phyloP scores from a whole-genome alignment of 2,888 invertebrate genomes.

The Melieria omissa region DNA sequence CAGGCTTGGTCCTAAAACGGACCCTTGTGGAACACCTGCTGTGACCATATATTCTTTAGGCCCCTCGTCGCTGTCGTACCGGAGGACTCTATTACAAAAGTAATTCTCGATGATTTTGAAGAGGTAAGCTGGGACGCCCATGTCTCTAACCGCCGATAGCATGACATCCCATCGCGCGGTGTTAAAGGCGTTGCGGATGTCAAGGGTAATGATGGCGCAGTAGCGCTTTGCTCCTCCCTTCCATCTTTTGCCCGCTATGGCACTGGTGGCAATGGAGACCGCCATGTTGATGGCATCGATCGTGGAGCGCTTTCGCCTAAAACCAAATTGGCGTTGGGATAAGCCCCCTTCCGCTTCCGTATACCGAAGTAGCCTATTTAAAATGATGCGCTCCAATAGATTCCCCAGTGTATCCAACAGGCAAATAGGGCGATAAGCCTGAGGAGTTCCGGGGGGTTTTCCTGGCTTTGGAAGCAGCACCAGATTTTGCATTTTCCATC shows the following conservation, averaged over 20 bases:
- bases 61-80: slow-evolving; percentile 27
- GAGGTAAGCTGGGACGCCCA: slow-evolving; percentile 11
- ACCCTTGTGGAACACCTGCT: neutral
- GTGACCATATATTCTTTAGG: slow-evolving; percentile 9
- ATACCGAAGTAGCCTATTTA: neutral
- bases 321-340: slow-evolving; percentile 24
- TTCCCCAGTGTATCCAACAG: slow-evolving; percentile 25
- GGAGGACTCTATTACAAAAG: slow-evolving; percentile 15
- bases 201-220: slow-evolving; percentile 1
- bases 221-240: slow-evolving; percentile 16
- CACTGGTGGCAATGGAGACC: neutral
- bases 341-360: neutral
- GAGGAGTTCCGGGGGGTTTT: slow-evolving; percentile 12
- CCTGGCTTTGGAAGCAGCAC: slow-evolving; percentile 16
- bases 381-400: slow-evolving; percentile 1
- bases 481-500: neutral
- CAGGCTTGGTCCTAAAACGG: too few species aligned
- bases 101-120: slow-evolving; percentile 9
- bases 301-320: neutral
- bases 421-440: slow-evolving; percentile 19
- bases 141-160: neutral
- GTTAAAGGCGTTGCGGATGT: neutral
- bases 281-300: neutral
- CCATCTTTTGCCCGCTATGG: neutral
- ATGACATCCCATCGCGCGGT: too few species aligned